Conservation (phyloP, 2,113 vertebrate genomes). For the Phylloscopus whistleri region DNA sequence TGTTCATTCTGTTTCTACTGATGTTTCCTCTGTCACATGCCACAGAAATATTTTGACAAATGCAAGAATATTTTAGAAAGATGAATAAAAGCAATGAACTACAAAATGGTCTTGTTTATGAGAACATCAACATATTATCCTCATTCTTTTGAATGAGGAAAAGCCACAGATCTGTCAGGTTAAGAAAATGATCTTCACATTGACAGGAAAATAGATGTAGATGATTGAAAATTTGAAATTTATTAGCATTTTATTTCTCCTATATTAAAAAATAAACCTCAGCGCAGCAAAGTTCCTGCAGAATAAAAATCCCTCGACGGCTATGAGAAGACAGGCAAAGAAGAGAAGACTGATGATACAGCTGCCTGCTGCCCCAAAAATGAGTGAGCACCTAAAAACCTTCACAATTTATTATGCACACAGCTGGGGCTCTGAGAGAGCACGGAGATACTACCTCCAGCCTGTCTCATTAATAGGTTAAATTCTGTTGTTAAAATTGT, state of each 20-base stretch:
- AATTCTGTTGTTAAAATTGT: constrained; percentile 9
- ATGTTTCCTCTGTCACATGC: background rate
- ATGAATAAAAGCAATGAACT: background rate
- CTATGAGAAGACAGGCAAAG: background rate
- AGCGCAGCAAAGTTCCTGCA: background rate
- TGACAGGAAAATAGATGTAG: background rate
- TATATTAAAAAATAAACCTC: background rate
- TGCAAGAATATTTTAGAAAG: background rate
- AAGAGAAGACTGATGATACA: background rate
- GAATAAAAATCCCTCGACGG: background rate
- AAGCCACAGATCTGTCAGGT: background rate
- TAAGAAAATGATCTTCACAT: background rate
- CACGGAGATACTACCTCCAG: background rate
- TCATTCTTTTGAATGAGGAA: background rate
- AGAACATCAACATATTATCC: background rate
- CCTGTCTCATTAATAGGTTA: constrained; percentile 20
- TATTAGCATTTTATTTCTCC: background rate
- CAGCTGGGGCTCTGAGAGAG: background rate
- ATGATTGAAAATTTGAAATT: background rate
- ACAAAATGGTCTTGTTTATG: background rate
- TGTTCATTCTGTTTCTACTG: background rate
- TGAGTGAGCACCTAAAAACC: background rate
- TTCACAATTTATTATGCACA: background rate
- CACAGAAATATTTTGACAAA: background rate
- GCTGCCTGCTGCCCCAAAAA: background rate